These are phyloP conservation scores for Bucco capensis DNA, from an alignment of 2,113 vertebrate genomes.

Conservation along the genomic window DNA sequence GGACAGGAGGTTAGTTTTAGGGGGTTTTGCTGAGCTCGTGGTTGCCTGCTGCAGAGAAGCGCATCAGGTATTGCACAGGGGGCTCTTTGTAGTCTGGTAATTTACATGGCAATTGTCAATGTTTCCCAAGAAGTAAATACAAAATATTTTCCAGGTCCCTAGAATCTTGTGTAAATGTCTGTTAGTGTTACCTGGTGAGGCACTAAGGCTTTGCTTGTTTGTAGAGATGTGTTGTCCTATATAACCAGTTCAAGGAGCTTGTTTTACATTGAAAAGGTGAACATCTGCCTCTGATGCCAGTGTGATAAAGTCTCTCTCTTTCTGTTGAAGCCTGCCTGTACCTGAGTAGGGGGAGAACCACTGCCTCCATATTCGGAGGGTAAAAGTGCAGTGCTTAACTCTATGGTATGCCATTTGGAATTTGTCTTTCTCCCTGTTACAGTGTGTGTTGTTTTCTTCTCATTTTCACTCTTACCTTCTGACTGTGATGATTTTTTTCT, in stretches of 20 bases:
- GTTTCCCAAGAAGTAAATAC: not conserved
- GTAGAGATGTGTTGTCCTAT: not conserved
- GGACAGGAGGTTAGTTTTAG: constrained; percentile 84
- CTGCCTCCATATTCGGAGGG: constrained; percentile 74
- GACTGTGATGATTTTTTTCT: not conserved
- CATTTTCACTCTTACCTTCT: constrained; percentile 33
- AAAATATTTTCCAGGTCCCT: not conserved
- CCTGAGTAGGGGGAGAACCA: constrained; percentile 71
- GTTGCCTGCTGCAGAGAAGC: not conserved
- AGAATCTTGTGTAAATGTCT: not conserved
- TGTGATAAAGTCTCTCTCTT: constrained; percentile 74
- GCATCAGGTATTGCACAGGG: not conserved
- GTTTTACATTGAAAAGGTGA: constrained; percentile 21
- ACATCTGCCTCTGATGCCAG: constrained; percentile 48
- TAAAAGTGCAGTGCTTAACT: constrained; percentile 75
- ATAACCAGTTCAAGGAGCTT: not conserved
- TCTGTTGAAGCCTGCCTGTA: constrained; percentile 73
- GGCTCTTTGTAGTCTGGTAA: not conserved
- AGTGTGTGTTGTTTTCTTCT: not conserved
- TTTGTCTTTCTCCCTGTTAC: constrained; percentile 62
- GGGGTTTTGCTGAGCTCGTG: not conserved
- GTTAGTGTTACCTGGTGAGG: not conserved
- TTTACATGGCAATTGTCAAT: not conserved
- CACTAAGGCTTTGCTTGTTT: not conserved
- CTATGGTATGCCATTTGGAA: constrained; percentile 71